These are phyloP conservation scores for Syrista parreyssii DNA, from an alignment of 2,888 invertebrate species.

Conservation along the genomic window DNA sequence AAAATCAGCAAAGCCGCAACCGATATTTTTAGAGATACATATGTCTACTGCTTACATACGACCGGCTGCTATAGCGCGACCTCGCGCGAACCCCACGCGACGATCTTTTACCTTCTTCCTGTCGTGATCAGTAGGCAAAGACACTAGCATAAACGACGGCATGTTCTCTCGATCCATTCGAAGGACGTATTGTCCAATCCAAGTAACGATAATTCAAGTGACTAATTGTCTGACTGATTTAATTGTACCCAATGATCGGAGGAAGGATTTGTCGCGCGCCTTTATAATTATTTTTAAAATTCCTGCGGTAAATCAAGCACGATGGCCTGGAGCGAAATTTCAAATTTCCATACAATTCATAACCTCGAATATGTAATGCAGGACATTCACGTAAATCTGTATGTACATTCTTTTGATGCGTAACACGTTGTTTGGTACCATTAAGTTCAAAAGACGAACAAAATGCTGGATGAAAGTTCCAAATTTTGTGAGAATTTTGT, in stretches of 20 bases:
- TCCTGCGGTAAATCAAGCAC: not conserved
- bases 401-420: too few relatives aligned
- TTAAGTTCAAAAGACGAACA: too few relatives aligned
- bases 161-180: not conserved
- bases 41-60: not conserved
- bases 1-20: not conserved
- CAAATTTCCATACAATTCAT: too few relatives aligned
- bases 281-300: not conserved
- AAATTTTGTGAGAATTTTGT: not conserved
- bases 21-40: not conserved
- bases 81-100: not conserved
- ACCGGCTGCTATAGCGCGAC: not conserved
- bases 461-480: not conserved
- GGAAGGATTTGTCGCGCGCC: not conserved
- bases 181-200: not conserved
- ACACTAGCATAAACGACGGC: not conserved
- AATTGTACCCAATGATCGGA: not conserved
- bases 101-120: not conserved
- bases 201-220: not conserved
- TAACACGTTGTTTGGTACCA: too few relatives aligned
- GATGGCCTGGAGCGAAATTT: not conserved
- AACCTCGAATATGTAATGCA: too few relatives aligned
- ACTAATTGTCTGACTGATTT: not conserved
- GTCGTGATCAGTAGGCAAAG: not conserved
- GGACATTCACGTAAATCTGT: too few relatives aligned